Base-by-base conservation (phyloP, 2,888 invertebrate species). In the Sminthurinus aureus region DNA sequence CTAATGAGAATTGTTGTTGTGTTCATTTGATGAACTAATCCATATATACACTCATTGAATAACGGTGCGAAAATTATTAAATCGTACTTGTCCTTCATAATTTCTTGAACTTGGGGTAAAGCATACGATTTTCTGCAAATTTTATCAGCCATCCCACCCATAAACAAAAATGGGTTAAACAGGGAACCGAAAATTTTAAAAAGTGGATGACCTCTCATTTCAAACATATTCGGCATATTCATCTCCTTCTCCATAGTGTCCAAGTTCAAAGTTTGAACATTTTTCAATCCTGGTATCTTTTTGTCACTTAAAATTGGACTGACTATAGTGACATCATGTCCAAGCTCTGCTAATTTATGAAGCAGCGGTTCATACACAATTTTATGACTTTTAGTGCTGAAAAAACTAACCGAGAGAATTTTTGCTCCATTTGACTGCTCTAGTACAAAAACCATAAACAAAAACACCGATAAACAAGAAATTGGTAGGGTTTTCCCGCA, bases 11-110 rank as follows among this genome's bases (percentile, higher is more conserved):
- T n/a, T 18, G 64, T 38, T n/a, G 80, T 22, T 12, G 69, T 24
- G 15, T 80, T 80, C 3, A 80, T 3, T 9, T 80, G 58, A 38
- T 80, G 80, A 12, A 80, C 8, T 0, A 80, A 20, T 8, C 80
- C 80, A n/a, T 67, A 38, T 2, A 80, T 4, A 58, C 80, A 80
- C 13, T 80, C 80, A 69, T 80, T 80, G 52, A 80, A 80, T n/a
- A 80, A 18, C 2, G 80, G 69, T 12, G 80, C 12, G 11, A 69
- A 71, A 11, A 80, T 0, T 1, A 80, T 38, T 11, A 81, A 51
- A 73, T 81, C 81, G 38, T 38, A 84, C 51, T 84, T 82, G 20
- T 84, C 84, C 18, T 84, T 82, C n/a, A 78, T 74, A 0, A 84
- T 12, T 13, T 38, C 24, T 52, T 82, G 64, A 20, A 84, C 81